A percentile compares a stretch with the other conserved stretches of the same genome.
These are phyloP conservation scores for Eubucco bourcierii DNA, from an alignment of 2,113 vertebrate genomes.

Conservation along the genomic window DNA sequence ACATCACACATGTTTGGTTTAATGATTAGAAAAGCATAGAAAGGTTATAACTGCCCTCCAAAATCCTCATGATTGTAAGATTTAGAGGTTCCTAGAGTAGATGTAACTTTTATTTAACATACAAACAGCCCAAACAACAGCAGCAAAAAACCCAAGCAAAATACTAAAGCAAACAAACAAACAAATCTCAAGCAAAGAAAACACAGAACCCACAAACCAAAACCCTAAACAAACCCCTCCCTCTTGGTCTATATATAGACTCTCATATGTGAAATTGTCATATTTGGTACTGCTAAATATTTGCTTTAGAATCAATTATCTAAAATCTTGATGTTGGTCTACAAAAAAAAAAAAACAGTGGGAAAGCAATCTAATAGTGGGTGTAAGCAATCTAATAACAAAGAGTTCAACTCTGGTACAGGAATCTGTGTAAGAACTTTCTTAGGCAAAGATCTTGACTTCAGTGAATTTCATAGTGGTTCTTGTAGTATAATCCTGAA, in stretches of 20 bases:
- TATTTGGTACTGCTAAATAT: not conserved
- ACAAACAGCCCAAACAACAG: too few relatives aligned
- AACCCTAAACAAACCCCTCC: rapidly evolving
- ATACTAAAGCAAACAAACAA: too few relatives aligned
- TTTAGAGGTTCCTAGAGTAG: not conserved
- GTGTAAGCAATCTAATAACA: not conserved
- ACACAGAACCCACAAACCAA: not conserved
- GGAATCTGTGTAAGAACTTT: not conserved
- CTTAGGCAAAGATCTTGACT: not conserved
- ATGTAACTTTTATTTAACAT: not conserved
- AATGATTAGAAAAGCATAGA: not conserved
- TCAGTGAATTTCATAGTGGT: not conserved
- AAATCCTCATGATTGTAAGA: not conserved
- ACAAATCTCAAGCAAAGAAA: too few relatives aligned
- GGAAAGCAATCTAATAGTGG: too few relatives aligned
- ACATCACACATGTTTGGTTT: not conserved
- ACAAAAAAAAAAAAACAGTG: not conserved
- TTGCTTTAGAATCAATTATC: not conserved
- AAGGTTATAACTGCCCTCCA: not conserved
- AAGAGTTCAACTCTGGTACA: not conserved
- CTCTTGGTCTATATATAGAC: not conserved
- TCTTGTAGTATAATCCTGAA: rapidly evolving
- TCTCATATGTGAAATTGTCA: not conserved
- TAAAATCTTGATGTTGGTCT: not conserved
- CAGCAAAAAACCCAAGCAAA: too few relatives aligned